phyloP scores from a whole-genome alignment of 1,140 invertebrate genomes.

The Drosophila pseudoananassae region DNA sequence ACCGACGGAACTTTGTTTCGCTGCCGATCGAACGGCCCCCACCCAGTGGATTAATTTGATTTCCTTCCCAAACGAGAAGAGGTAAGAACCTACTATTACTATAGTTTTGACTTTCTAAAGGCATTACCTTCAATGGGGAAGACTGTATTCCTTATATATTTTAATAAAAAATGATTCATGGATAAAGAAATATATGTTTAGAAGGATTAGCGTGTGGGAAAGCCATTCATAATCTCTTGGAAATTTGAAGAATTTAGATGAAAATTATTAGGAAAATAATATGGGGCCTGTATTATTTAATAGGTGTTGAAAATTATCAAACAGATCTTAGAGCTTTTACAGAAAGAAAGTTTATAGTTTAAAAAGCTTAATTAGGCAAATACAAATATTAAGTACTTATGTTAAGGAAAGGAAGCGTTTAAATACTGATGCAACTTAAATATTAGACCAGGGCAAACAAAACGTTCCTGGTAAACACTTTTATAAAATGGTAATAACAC shows the following conservation, averaged over 20 bases:
- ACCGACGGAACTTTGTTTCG: constrained; percentile 27
- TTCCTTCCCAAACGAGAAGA: constrained; percentile 58
- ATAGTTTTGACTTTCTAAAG: background rate
- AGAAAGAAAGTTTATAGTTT: background rate
- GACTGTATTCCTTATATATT: background rate
- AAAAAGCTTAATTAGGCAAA: background rate
- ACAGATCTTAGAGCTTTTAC: background rate
- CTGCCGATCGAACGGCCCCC: constrained; percentile 51
- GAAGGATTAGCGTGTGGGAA: background rate
- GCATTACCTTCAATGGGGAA: too few species aligned
- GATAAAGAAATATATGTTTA: too few species aligned
- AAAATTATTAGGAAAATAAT: background rate
- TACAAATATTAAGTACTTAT: background rate
- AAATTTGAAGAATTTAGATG: background rate
- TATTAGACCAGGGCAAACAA: constrained; percentile 24
- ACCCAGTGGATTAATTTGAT: constrained; percentile 74
- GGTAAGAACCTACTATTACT: constrained; percentile 36
- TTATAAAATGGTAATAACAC: constrained; percentile 15
- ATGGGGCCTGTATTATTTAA: background rate
- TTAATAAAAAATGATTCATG: background rate
- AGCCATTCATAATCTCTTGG: too few species aligned
- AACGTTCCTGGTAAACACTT: constrained; percentile 21
- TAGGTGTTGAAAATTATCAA: background rate
- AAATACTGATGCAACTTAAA: background rate
- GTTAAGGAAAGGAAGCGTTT: background rate